phyloP scores from a whole-genome alignment of 2,113 vertebrate species.

The Clarias gariepinus region DNA sequence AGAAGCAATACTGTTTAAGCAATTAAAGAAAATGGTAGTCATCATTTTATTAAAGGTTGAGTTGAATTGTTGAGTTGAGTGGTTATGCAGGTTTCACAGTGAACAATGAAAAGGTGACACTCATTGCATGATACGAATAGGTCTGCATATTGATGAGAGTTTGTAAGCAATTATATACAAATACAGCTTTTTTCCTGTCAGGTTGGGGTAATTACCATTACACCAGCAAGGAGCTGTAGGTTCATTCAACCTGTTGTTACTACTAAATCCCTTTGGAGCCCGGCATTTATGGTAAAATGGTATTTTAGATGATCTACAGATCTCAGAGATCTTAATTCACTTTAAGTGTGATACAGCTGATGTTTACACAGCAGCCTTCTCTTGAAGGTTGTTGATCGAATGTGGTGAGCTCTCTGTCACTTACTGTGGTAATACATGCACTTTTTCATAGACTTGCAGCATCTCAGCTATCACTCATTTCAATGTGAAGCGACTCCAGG shows the following conservation, averaged over 20 bases:
- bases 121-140: background rate
- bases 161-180: background rate
- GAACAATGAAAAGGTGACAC: conserved; percentile 22
- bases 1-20: conserved; percentile 73
- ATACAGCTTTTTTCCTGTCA: background rate
- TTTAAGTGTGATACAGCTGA: background rate
- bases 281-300: background rate
- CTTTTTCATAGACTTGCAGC: conserved; percentile 21
- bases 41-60: conserved; percentile 51
- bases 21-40: conserved; percentile 69
- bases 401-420: background rate
- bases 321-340: conserved; percentile 1
- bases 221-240: background rate
- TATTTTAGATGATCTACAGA: background rate
- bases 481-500: conserved; percentile 44
- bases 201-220: background rate
- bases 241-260: background rate
- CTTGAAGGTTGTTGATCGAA: background rate
- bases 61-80: conserved; percentile 41
- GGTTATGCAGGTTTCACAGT: conserved; percentile 49
- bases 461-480: conserved; percentile 26
- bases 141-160: background rate
- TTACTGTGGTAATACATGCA: conserved; percentile 3
- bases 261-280: background rate
- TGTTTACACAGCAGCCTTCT: background rate